Conservation (phyloP, 2,888 invertebrate species). For the Notodonta ziczac region DNA sequence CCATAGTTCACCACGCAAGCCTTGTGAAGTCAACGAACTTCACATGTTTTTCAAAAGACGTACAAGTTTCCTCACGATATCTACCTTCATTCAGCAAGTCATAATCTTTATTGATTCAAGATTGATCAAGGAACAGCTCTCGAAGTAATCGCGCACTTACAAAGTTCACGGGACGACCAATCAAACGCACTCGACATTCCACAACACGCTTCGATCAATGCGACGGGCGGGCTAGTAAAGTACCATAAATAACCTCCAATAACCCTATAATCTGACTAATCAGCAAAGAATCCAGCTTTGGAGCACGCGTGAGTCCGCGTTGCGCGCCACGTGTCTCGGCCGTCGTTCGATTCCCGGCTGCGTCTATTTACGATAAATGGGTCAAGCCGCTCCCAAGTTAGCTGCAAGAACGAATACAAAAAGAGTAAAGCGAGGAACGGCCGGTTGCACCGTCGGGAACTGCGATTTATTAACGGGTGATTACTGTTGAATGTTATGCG, state of each 20-base stretch:
- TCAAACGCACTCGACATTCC: too few relatives aligned
- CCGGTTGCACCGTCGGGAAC: slow-evolving; percentile 29
- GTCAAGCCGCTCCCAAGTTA: slow-evolving; percentile 81
- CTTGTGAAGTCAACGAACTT: too few relatives aligned
- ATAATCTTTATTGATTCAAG: too few relatives aligned
- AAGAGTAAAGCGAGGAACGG: slow-evolving; percentile 75
- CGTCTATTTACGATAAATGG: slow-evolving; percentile 81
- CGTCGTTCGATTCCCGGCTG: slow-evolving; percentile 66
- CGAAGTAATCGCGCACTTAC: not conserved
- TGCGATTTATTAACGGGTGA: slow-evolving; percentile 19
- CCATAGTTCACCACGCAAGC: too few relatives aligned
- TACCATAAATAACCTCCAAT: slow-evolving; percentile 1
- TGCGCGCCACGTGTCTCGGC: slow-evolving; percentile 62
- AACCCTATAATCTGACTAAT: slow-evolving; percentile 29
- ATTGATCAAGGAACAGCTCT: too few relatives aligned
- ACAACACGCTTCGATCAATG: not conserved
- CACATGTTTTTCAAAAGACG: too few relatives aligned
- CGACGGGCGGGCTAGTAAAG: not conserved
- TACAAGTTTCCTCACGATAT: too few relatives aligned
- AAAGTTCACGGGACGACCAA: not conserved
- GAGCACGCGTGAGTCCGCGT: slow-evolving; percentile 35
- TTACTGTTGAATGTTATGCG: slow-evolving; percentile 15
- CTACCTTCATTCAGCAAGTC: too few relatives aligned
- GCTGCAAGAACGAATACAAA: slow-evolving; percentile 83
- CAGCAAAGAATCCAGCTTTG: slow-evolving; percentile 23